These are phyloP conservation scores for Graptemys geographica DNA, from an alignment of 2,797 vertebrate species.

Conservation along the genomic window DNA sequence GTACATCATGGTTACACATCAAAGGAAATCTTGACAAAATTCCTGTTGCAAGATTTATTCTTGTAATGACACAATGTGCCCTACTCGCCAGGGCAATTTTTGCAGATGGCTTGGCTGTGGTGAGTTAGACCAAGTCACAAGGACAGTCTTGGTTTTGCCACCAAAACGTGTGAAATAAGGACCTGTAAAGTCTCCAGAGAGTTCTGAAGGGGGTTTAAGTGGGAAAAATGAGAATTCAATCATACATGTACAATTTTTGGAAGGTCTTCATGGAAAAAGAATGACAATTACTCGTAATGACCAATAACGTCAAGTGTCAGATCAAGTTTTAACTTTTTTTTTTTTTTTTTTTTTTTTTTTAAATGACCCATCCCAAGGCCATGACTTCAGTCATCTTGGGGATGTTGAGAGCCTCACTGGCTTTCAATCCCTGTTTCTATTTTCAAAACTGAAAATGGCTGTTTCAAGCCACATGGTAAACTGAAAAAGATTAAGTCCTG, in stretches of 20 bases:
- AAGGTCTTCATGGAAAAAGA: conserved; percentile 51
- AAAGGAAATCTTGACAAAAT: conserved; percentile 19
- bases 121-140: conserved; percentile 39
- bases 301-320: conserved; percentile 38
- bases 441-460: conserved; percentile 62
- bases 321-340: background rate
- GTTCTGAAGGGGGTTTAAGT: conserved; percentile 54
- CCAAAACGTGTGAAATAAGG: conserved; percentile 43
- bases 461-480: conserved; percentile 73
- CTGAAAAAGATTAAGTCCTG: conserved; percentile 61
- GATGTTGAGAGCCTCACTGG: conserved; percentile 55
- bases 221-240: conserved; percentile 33
- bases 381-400: conserved; percentile 38
- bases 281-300: conserved; percentile 39
- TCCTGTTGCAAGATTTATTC: conserved; percentile 36
- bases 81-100: conserved; percentile 47
- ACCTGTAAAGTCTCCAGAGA: conserved; percentile 36
- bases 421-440: conserved; percentile 50
- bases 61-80: conserved; percentile 40
- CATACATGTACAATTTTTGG: conserved; percentile 42
- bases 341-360: conserved; percentile 42
- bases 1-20: conserved; percentile 26
- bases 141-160: conserved; percentile 51
- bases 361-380: conserved; percentile 40
- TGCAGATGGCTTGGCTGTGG: conserved; percentile 37